Base-by-base conservation (phyloP, 2,888 invertebrate species). In the Polyommatus iphigenia region DNA sequence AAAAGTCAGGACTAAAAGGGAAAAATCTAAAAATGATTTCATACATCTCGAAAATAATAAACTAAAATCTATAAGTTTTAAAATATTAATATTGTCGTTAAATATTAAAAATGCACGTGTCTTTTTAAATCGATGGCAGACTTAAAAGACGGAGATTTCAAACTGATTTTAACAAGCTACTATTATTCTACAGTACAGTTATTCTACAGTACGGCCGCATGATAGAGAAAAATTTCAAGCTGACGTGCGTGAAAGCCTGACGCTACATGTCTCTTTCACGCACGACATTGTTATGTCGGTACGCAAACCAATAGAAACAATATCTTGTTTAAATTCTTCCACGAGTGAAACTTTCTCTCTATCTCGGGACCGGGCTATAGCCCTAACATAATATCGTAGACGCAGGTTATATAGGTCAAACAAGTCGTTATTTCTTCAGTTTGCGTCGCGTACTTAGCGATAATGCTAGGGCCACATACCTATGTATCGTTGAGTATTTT, bases 401-500 rank as follows among this genome's bases (percentile, higher is more conserved):
- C 54, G 50, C 10, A 15, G 15, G 13, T 3, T 50, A 50, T 50
- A 50, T 15, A 50, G 50, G 15, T 50, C 50, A 15, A 10, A 46
- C 46, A 46, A 50, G 54, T 18, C 54, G 15, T 0, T 5, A 54
- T 54, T 18, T 18, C 54, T 54, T 54, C 54, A 54, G 54, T 54
- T 50, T 18, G 54, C 18, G 18, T 54, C 54, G 54, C 54, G 18
- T 18, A 54, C 54, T 54, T 5, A 54, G 54, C 20, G 15, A 59
- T 20, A 20, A 8, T 20, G 20, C 59, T 59, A 20, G 59, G 59
- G 54, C 20, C 20, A n/a, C 32, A 32, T 67, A 24, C 13, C 15
- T 67, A 24, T 29, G 29, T 29, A 62, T 62, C 24, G 67, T 67
- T 67, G 81, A 82, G 82, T 82, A 83, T 82, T 81, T 78, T 71